Evolutionary conservation across 2,113 vertebrate genomes (phyloP).

Genomic region (Pipa parva): DNA sequence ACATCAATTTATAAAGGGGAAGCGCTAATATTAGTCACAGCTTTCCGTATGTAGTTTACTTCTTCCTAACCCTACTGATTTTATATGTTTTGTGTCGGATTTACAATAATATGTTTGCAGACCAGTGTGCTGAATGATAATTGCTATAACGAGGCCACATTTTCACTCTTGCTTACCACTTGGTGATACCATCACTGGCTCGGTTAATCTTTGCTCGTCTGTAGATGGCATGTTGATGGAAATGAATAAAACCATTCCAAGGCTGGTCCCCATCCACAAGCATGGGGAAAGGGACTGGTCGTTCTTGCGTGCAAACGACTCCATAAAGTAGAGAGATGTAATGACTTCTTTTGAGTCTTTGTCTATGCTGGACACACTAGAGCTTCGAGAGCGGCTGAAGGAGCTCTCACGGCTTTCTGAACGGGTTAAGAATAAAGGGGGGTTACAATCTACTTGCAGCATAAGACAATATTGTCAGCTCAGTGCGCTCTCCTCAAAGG

Average conservation of each 20-base stretch:
- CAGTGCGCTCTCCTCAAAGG: neutral
- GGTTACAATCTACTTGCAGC: too few species aligned
- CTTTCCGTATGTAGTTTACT: too few species aligned
- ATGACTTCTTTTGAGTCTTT: constrained; percentile 91
- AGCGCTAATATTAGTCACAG: too few species aligned
- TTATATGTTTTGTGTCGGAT: too few species aligned
- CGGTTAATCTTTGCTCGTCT: constrained; percentile 83
- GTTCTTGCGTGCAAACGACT: constrained; percentile 82
- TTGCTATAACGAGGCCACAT: too few species aligned
- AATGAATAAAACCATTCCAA: constrained; percentile 84
- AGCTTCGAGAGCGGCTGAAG: constrained; percentile 93
- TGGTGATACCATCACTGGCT: constrained; percentile 77
- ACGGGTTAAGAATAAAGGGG: constrained; percentile 1
- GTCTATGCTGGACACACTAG: constrained; percentile 96
- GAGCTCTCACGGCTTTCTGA: constrained; percentile 91
- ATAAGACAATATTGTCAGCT: neutral
- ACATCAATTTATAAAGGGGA: too few species aligned
- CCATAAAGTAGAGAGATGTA: constrained; percentile 87
- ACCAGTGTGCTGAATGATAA: too few species aligned
- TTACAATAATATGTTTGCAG: too few species aligned
- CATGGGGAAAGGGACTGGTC: constrained; percentile 77
- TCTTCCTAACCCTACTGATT: too few species aligned
- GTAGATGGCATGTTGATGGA: constrained; percentile 80
- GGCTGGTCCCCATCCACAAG: constrained; percentile 93
- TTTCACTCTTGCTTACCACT: constrained; percentile 75